Evolutionary conservation across 2,888 invertebrate species (phyloP).

Genomic region (Ecdyonurus torrentis): DNA sequence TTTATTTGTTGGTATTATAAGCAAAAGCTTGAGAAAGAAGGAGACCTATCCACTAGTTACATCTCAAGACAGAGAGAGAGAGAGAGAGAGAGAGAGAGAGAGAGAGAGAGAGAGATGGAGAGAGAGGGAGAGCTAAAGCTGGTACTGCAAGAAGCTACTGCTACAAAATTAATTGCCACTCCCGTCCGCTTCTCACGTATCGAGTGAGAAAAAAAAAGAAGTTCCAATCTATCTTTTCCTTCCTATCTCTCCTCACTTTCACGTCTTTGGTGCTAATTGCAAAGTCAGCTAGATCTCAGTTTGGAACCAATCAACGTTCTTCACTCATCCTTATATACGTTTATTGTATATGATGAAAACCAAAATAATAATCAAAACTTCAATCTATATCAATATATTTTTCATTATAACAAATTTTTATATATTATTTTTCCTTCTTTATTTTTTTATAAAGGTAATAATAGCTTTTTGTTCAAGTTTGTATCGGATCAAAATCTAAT

Average conservation of each 20-base stretch:
- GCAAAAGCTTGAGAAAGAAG: background rate
- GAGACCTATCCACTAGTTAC: background rate
- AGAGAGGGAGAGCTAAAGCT: no score
- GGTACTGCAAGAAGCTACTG: background rate
- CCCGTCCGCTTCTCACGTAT: background rate
- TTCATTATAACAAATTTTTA: background rate
- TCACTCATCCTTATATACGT: background rate
- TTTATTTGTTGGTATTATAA: no score
- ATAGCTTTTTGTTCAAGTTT: background rate
- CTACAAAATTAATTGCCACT: background rate
- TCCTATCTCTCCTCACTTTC: no score
- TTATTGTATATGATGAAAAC: background rate
- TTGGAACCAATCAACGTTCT: background rate
- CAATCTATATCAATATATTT: background rate
- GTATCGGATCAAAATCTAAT: background rate
- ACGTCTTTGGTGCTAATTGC: background rate
- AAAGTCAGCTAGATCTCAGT: background rate
- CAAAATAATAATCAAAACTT: background rate
- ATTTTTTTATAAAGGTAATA: no score
- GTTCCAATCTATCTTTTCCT: background rate
- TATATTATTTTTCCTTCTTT: no score
- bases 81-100: conserved; percentile 2
- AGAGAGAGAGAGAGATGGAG: background rate
- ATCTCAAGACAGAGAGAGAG: background rate
- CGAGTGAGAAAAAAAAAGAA: background rate